These are phyloP conservation scores for Nemotelus pantherinus DNA, from an alignment of 2,888 invertebrate species.

Conservation along the genomic window DNA sequence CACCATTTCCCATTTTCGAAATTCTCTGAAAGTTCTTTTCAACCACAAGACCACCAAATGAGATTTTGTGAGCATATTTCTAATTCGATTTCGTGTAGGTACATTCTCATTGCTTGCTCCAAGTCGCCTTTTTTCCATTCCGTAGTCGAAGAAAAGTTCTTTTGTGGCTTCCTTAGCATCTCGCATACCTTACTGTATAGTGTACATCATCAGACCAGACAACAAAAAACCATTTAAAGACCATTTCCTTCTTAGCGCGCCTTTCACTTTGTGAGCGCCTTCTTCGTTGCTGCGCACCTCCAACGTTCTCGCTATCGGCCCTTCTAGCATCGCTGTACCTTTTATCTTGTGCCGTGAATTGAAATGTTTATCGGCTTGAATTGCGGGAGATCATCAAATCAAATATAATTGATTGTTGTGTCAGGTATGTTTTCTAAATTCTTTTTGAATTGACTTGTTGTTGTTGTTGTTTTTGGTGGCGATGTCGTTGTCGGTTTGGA, in stretches of 20 bases:
- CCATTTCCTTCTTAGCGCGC: conserved; percentile 34
- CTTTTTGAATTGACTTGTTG: not conserved
- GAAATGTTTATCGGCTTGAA: conserved; percentile 37
- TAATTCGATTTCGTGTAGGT: not conserved
- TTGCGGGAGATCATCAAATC: conserved; percentile 37
- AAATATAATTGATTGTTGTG: conserved; percentile 40
- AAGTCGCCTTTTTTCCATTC: too few relatives aligned
- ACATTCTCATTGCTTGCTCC: too few relatives aligned
- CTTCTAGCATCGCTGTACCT: conserved; percentile 2
- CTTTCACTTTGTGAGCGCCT: conserved; percentile 21
- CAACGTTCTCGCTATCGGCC: not conserved
- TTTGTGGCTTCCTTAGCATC: too few relatives aligned
- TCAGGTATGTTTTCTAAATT: conserved; percentile 27
- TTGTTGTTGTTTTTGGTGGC: not conserved
- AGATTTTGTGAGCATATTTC: not conserved
- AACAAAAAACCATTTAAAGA: not conserved
- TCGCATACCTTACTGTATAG: too few relatives aligned
- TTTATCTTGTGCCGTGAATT: conserved; percentile 34
- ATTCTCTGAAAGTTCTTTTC: not conserved
- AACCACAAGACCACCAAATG: not conserved
- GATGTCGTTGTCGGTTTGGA: not conserved
- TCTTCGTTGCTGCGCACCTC: conserved; percentile 29
- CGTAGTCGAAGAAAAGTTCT: too few relatives aligned
- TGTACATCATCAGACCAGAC: too few relatives aligned
- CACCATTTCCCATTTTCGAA: not conserved